Conservation (phyloP, 2,888 invertebrate genomes). For the Gortyna flavago region DNA sequence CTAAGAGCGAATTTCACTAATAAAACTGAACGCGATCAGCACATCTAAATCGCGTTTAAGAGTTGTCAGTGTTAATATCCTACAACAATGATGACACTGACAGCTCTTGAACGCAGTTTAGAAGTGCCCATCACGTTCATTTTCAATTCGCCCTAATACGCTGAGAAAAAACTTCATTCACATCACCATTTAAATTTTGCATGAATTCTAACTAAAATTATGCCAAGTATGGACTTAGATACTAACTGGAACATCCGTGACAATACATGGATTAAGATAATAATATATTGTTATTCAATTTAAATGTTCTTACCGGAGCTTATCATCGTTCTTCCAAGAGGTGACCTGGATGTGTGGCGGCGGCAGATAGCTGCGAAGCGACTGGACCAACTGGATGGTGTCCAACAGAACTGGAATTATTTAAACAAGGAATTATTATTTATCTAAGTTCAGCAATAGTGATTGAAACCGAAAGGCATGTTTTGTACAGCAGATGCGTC, state of each 20-base stretch:
- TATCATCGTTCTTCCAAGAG: conserved; percentile 96
- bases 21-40: too few species aligned
- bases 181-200: neutral
- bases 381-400: conserved; percentile 96
- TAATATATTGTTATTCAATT: neutral
- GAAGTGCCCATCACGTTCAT: too few species aligned
- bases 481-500: neutral
- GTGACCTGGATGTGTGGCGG: conserved; percentile 97
- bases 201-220: neutral
- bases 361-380: conserved; percentile 95
- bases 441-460: neutral
- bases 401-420: conserved; percentile 94
- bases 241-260: neutral
- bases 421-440: too few species aligned
- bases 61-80: too few species aligned
- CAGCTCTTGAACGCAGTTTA: too few species aligned
- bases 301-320: conserved; percentile 80
- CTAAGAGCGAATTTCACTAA: too few species aligned
- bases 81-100: too few species aligned
- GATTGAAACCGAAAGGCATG: too few species aligned
- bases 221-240: neutral
- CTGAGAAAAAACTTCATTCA: neutral
- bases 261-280: neutral
- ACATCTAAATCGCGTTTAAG: too few species aligned
- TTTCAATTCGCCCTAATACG: too few species aligned